Evolutionary conservation across 2,888 invertebrate species (phyloP), one percentile per base, ranked within the genome.

Genomic region (Ditylenchus weischeri): DNA sequence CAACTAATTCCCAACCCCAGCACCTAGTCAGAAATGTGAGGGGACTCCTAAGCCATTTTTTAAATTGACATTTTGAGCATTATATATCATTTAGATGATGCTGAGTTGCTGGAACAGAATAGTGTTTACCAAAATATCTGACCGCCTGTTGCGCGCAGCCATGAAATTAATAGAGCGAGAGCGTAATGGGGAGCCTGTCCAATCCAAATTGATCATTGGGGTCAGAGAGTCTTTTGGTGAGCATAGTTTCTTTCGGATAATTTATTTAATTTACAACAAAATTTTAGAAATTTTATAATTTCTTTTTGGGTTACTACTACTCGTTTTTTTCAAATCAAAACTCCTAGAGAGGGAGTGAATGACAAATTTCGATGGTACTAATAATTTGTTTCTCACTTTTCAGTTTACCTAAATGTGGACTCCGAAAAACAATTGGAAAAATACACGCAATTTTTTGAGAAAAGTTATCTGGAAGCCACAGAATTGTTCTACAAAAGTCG

Each of bases 81-180:
- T 43, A 13, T 29, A 29, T 43, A 15, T 8, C 15, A 15, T 43
- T 43, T 43, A 95, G 88, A 86, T 95, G 70, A 98, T 98, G 98
- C 87, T 98, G 72, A 94, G 95, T 84, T 92, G 91, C 69, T 98
- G 98, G 98, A 95, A 96, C 86, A 90, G 91, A 83, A 91, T 91
- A 84, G 96, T 98, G 82, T 98, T 98, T 85, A 88, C 89, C 84
- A 91, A 92, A 84, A 94, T 98, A 75, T 94, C 94, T 84, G 90
- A 91, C 83, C 88, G 92, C 73, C 81, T 86, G 38, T 92, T 93
- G 84, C 90, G 91, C 83, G 93, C 94, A 77, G 96, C 96, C 3
- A 95, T 98, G 93, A 92, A 93, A 85, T 87, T 98, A 73, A 93
- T 99, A 11, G 91, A 93, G 83, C 90, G 93, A 2, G 98, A 98